A percentile compares a stretch with the other conserved stretches of the same genome.
Conservation (phyloP, 2,888 invertebrate genomes). For the Dilophus febrilis region DNA sequence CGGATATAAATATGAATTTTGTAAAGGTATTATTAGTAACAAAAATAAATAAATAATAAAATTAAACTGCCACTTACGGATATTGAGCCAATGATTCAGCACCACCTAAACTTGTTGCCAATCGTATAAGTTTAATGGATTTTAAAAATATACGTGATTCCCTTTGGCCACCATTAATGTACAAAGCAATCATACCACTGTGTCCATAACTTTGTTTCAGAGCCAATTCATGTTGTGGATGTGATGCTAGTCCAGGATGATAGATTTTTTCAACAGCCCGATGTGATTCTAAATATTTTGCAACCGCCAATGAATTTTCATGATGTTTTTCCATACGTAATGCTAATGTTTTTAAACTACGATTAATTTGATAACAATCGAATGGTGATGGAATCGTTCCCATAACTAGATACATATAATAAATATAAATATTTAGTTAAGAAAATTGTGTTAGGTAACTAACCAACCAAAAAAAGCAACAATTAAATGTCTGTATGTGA, state of each 20-base stretch:
- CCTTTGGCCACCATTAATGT: slow-evolving; percentile 50
- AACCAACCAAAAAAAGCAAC: slow-evolving; percentile 32
- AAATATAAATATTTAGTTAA: neutral
- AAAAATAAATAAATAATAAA: no score
- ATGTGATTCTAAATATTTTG: slow-evolving; percentile 57
- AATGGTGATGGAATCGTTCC: slow-evolving; percentile 84
- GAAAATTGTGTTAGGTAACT: slow-evolving; percentile 12
- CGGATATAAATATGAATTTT: no score
- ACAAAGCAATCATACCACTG: slow-evolving; percentile 76
- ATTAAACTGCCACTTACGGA: slow-evolving; percentile 71
- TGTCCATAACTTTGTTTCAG: slow-evolving; percentile 61
- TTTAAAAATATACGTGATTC: slow-evolving; percentile 52
- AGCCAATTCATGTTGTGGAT: slow-evolving; percentile 61
- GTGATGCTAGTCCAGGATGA: slow-evolving; percentile 59
- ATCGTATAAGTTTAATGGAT: slow-evolving; percentile 52
- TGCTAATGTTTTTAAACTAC: slow-evolving; percentile 76
- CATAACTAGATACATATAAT: slow-evolving; percentile 42
- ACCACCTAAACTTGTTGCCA: slow-evolving; percentile 83
- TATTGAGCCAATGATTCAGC: slow-evolving; percentile 78
- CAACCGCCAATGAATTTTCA: slow-evolving; percentile 53
- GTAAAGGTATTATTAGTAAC: no score
- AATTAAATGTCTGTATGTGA: no score
- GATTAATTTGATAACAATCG: slow-evolving; percentile 75
- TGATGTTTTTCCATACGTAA: slow-evolving; percentile 73
- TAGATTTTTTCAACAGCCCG: slow-evolving; percentile 54